Conservation (phyloP, 2,888 invertebrate genomes). For the Cephonodes hylas region DNA sequence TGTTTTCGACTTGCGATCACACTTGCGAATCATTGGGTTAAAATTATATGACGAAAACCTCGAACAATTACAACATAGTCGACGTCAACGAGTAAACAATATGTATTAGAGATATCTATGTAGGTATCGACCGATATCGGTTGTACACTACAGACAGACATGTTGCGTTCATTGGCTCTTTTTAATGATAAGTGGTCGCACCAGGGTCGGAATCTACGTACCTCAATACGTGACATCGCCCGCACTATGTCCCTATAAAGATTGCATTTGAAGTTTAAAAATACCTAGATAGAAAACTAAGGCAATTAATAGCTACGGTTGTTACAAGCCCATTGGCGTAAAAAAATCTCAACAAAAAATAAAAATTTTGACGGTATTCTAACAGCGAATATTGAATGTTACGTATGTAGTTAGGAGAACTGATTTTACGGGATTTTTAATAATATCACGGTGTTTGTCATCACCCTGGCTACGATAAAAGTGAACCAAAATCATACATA, state of each 20-base stretch:
- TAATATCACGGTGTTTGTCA: no score
- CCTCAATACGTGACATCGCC: background rate
- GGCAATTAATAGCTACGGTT: no score
- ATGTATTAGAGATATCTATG: background rate
- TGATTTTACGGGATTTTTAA: no score
- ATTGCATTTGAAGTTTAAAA: background rate
- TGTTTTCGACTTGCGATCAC: no score
- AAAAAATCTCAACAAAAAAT: no score
- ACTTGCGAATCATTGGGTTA: no score
- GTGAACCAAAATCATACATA: no score
- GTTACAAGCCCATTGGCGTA: no score
- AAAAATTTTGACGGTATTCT: no score
- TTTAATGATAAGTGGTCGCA: conserved; percentile 30
- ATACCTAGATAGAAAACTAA: background rate
- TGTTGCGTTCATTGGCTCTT: conserved; percentile 36
- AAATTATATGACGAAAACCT: background rate
- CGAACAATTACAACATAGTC: background rate
- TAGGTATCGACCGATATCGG: background rate
- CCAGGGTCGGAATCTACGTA: conserved; percentile 14
- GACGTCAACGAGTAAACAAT: background rate
- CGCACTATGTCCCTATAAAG: background rate
- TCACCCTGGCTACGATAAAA: no score
- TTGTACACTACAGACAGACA: conserved; percentile 9
- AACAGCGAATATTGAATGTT: no score
- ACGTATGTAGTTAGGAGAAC: no score